phyloP scores from a whole-genome alignment of 2,888 invertebrate genomes.

The Drosophila meridionalis region DNA sequence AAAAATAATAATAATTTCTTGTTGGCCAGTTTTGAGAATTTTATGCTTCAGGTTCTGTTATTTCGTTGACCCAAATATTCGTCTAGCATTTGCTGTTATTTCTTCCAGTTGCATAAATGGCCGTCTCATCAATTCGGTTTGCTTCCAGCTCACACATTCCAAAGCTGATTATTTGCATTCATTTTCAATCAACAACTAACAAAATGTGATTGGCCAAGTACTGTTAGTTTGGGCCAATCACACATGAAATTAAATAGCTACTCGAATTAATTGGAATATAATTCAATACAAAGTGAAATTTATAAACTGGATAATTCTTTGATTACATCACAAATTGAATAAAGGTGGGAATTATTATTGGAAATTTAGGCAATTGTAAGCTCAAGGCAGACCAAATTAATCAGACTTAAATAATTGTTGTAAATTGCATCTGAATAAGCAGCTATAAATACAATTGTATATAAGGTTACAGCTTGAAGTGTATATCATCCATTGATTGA shows the following conservation, averaged over 20 bases:
- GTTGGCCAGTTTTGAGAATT: constrained; percentile 30
- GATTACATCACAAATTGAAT: not conserved
- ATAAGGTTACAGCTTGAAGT: not conserved
- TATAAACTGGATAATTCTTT: not conserved
- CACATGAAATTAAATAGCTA: not conserved
- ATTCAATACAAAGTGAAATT: constrained; percentile 1
- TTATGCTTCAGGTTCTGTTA: constrained; percentile 72
- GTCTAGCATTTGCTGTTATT: constrained; percentile 7
- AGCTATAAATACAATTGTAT: not conserved
- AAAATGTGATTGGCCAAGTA: not conserved
- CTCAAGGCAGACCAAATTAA: not conserved
- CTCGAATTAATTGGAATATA: not conserved
- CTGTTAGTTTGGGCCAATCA: not conserved
- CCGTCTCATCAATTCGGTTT: not conserved
- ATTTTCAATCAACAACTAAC: constrained; percentile 7
- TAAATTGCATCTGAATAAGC: not conserved
- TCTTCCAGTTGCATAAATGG: constrained; percentile 15
- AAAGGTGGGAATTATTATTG: too few relatives aligned
- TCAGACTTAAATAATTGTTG: not conserved
- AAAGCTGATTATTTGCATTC: constrained; percentile 8
- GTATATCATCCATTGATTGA: too few relatives aligned
- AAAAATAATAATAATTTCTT: constrained; percentile 17
- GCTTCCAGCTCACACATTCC: not conserved
- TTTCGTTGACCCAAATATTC: constrained; percentile 74
- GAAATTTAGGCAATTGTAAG: not conserved